Evolutionary conservation across 2,888 invertebrate species (phyloP), one percentile per base, ranked within the genome.

Genomic region (Lasioglossum zephyrum): DNA sequence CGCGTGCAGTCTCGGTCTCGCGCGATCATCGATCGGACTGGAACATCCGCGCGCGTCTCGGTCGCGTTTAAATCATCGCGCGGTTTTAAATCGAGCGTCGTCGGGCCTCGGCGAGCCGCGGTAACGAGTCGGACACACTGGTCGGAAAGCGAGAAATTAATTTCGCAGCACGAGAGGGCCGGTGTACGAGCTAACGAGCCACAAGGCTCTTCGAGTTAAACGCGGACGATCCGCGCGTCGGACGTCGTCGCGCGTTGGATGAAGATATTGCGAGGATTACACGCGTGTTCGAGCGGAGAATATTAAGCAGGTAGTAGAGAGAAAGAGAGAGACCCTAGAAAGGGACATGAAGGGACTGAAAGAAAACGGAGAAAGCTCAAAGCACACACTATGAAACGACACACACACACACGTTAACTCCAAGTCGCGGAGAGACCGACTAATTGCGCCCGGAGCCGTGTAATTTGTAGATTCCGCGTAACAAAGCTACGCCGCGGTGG

Each of bases 401-500:
- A 82, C 4, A 4, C 5, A 39, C 39, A 77, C 80, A 82, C 80
- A 84, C 80, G 85, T 91, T 88, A 91, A 87, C 91, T 86, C 89
- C 87, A 87, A 53, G 8, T 81, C 79, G 87, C 81, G 79, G 60
- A 77, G 81, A 57, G 81, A 73, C 39, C 86, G 88, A 88, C 87
- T 89, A 91, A 91, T 90, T 89, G 90, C 90, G 82, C 74, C 79
- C 31, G 66, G 81, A 86, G 84, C 86, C 86, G 84, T 86, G 73
- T 90, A 91, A 90, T 90, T 88, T 90, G 83, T 47, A 70, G 86
- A 85, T 89, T 82, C 77, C 89, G 74, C 88, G 82, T 84, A 86
- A 91, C 91, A 87, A 86, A 91, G 90, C 90, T 53, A 16, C 69
- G 82, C 86, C 88, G 88, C 85, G 88, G 82, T 87, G 88, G 90